A percentile compares a stretch with the other conserved stretches of the same genome.
These are phyloP conservation scores for Phytoseiulus persimilis DNA, from an alignment of 2,888 invertebrate species.

Conservation along the genomic window DNA sequence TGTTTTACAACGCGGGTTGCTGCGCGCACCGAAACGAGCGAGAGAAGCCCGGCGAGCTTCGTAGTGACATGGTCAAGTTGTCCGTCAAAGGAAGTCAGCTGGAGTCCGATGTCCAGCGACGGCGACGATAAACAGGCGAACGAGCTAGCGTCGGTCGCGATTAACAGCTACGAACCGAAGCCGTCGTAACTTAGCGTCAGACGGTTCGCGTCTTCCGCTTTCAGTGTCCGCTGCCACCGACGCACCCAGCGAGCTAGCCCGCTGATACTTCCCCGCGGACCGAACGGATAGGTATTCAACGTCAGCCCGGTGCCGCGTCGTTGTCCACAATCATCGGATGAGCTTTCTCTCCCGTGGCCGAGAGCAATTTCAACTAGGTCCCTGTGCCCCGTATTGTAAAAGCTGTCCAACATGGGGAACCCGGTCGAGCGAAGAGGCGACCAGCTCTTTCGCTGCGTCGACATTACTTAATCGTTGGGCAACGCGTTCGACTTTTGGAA, in stretches of 20 bases:
- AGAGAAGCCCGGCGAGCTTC: neutral
- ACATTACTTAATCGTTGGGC: no score
- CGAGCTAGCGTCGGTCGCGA: neutral
- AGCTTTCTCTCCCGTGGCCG: neutral
- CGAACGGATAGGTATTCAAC: neutral
- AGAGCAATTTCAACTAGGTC: neutral
- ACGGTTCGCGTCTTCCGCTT: neutral
- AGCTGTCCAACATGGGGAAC: neutral
- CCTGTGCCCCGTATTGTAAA: neutral
- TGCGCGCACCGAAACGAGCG: neutral
- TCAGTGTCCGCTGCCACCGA: neutral
- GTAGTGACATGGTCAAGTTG: neutral
- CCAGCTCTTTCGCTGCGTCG: neutral
- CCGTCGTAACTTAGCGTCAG: neutral
- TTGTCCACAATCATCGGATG: neutral
- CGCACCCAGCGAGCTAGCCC: neutral
- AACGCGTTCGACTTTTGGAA: neutral
- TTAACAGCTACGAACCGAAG: neutral
- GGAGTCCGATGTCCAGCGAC: neutral
- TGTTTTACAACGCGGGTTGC: neutral
- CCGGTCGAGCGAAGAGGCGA: neutral
- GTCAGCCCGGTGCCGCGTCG: neutral
- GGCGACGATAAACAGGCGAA: neutral
- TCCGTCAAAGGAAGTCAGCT: slow-evolving; percentile 5
- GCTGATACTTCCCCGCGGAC: neutral